Evolutionary conservation across 2,888 invertebrate species (phyloP).

Genomic region (Andrena praecox): DNA sequence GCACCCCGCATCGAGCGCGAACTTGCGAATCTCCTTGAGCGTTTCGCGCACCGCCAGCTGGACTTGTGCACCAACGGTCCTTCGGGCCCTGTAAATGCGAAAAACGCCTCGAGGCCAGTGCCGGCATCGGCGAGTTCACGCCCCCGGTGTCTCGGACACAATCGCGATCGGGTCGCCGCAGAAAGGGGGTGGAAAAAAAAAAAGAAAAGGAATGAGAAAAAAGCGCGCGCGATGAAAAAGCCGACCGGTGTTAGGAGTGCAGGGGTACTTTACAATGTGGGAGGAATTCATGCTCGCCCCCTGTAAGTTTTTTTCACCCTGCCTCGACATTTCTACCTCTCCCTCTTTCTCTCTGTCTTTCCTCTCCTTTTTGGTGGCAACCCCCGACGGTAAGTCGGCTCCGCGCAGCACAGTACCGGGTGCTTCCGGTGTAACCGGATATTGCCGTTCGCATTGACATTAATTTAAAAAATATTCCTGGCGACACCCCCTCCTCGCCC

Average conservation of each 20-base stretch:
- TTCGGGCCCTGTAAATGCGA: slow-evolving; percentile 69
- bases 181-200: slow-evolving; percentile 31
- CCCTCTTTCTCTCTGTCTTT: slow-evolving; percentile 45
- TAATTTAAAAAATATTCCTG: slow-evolving; percentile 85
- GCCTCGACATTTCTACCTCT: slow-evolving; percentile 40
- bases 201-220: slow-evolving; percentile 46
- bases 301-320: slow-evolving; percentile 66
- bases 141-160: slow-evolving; percentile 77
- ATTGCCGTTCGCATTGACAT: slow-evolving; percentile 83
- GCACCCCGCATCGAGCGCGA: not conserved
- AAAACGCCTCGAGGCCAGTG: slow-evolving; percentile 73
- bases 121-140: slow-evolving; percentile 76
- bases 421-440: slow-evolving; percentile 85
- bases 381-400: slow-evolving; percentile 67
- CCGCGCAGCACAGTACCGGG: slow-evolving; percentile 79
- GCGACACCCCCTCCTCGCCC: slow-evolving; percentile 70
- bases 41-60: slow-evolving; percentile 63
- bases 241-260: slow-evolving; percentile 61
- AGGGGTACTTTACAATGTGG: slow-evolving; percentile 77
- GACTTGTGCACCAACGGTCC: slow-evolving; percentile 64
- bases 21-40: slow-evolving; percentile 36
- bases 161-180: slow-evolving; percentile 71
- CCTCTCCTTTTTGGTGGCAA: slow-evolving; percentile 33
- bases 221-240: slow-evolving; percentile 68
- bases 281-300: slow-evolving; percentile 75